Base-by-base conservation (phyloP, 30 jellyfish, hydroid and myxozoan species). In the Catostylus mosaicus region DNA sequence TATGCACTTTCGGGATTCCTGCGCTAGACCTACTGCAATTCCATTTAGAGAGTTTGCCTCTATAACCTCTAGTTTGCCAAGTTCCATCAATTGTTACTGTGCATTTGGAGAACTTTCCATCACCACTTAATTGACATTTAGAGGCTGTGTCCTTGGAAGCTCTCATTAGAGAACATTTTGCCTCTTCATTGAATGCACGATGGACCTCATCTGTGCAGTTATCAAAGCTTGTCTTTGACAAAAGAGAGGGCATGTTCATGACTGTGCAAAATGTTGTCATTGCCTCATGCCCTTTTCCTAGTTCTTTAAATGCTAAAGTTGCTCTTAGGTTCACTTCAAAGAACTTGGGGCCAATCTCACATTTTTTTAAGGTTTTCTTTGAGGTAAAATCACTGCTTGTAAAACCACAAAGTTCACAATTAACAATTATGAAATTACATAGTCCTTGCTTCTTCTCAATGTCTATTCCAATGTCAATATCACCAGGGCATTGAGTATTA, bases 61-160 rank as follows among this genome's bases (percentile, higher is more conserved):
- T 56, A 56, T 5, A 56, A 4, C 69, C 69, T 56, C 69, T 56
- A 19, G 69, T 56, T 20, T 56, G 69, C 69, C 69, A 56, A 19
- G 60, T 9, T 11, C 60, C 60, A 46, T 46, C 60, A 11, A 46
- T 11, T 11, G 60, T 9, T 11, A 46, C 69, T 6, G 69, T 56
- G 69, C 69, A 56, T 26, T 56, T 8, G 5, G 69, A 20, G 19
- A 56, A 40, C 54, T 40, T 14, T 40, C 54, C 54, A 40, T 40
- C 69, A 9, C 19, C 26, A 20, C 9, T 56, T 19, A 22, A 20
- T 56, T 8, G 69, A 6, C 33, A 19, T 56, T 56, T 56, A 4
- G 26, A 19, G 19, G 30, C 26, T 19, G 30, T 26, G 5, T 56
- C 33, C 30, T 19, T 26, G 26, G 69, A 56, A 56, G 33, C 69